Evolutionary conservation across 1,140 invertebrate genomes (phyloP).

Genomic region (Aphelinus certus): DNA sequence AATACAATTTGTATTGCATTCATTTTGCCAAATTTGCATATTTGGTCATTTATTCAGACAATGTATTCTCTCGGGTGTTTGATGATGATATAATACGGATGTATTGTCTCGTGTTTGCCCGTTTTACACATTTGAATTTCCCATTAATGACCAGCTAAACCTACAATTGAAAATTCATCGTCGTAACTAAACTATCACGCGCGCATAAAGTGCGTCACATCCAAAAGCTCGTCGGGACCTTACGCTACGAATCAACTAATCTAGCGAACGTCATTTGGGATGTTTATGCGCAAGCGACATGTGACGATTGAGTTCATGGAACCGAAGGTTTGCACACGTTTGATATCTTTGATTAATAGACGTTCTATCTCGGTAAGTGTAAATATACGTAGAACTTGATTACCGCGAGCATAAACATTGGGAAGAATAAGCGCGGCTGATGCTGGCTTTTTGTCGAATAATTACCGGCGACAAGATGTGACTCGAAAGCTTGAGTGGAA

Average conservation of each 20-base stretch:
- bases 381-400: neutral
- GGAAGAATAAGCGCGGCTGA: conserved; percentile 9
- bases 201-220: conserved; percentile 1
- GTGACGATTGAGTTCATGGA: conserved; percentile 31
- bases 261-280: conserved; percentile 29
- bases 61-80: too few relatives aligned
- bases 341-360: conserved; percentile 29
- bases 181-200: neutral
- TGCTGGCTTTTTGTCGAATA: conserved; percentile 47
- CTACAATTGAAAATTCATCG: too few relatives aligned
- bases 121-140: too few relatives aligned
- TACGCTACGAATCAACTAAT: neutral
- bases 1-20: too few relatives aligned
- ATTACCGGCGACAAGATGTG: conserved; percentile 53
- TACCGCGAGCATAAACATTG: neutral
- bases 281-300: neutral
- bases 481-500: conserved; percentile 36
- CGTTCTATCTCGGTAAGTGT: neutral
- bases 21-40: too few relatives aligned
- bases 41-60: too few relatives aligned
- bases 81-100: too few relatives aligned
- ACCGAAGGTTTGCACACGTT: neutral
- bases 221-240: neutral
- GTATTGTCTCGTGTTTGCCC: too few relatives aligned
- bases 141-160: too few relatives aligned